Base-by-base conservation (phyloP, 2,113 vertebrate genomes). In the Callipepla californica region DNA sequence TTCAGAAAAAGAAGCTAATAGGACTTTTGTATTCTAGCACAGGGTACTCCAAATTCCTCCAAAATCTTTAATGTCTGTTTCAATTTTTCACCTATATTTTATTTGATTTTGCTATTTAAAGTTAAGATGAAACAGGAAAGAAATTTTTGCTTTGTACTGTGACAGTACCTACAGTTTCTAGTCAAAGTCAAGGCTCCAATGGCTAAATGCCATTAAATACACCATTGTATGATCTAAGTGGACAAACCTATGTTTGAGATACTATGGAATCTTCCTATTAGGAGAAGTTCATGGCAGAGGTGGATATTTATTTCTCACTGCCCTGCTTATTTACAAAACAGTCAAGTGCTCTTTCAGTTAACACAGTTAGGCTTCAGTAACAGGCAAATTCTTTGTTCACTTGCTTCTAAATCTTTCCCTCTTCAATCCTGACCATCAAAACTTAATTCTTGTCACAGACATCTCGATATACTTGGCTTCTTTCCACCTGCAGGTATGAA, bases 161-260 rank as follows among this genome's bases (percentile, higher is more conserved):
- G 30, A 25, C 8, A 42, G 20, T 8, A 70, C 8, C 25, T 67
- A 2, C 81, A 69, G 3, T 55, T 47, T 67, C 3, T 48, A 17
- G 13, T 59, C 11, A 85, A 83, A 80, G 55, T 53, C 16, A 42
- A 20, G 9, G 5, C 8, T 80, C 1, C 45, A 9, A 25, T 83
- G 38, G 16, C 12, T 66, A 85, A 89, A 63, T 70, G 47, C 11
- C 68, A 5, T 34, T 36, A 73, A 69, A 36, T 30, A 36, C 32
- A 6, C 19, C 50, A 5, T 23, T 6, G 0, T 20, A 34, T 53
- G 20, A 50, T 65, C 19, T 67, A 75, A 40, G 19, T 21, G n/a
- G 23, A 36, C 74, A 81, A 50, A 6, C 0, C 0, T 13, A 6
- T 38, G 19, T 59, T 70, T 6, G 5, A 17, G n/a, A n/a, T 79